Percentiles rank a stretch among this genome's conserved stretches.
Evolutionary conservation across 2,888 invertebrate species (phyloP).

Genomic region (Melanargia galathea): DNA sequence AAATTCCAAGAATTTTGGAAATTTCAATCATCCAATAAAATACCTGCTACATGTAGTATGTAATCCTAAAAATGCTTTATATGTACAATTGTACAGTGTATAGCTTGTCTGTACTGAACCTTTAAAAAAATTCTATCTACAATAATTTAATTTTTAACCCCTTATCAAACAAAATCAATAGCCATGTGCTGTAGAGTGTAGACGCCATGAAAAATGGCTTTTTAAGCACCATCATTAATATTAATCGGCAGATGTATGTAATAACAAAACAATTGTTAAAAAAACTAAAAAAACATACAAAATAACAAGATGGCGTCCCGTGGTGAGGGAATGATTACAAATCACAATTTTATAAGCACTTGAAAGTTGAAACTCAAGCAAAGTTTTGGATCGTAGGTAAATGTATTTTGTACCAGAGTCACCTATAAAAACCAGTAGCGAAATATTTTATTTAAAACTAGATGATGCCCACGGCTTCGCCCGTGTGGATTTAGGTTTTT

Average conservation of each 20-base stretch:
- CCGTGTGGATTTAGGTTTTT: no score
- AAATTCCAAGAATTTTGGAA: no score
- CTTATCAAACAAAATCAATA: constrained; percentile 28
- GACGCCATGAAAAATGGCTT: constrained; percentile 27
- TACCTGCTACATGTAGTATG: no score
- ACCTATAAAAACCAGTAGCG: no score
- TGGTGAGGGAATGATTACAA: constrained; percentile 9
- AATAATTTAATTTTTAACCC: constrained; percentile 22
- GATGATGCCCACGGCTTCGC: no score
- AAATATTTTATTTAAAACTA: no score
- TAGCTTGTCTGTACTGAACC: no score
- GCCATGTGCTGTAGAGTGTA: constrained; percentile 16
- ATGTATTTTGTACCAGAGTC: background rate
- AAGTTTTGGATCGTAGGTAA: background rate
- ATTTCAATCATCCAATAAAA: no score
- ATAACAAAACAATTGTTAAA: constrained; percentile 2
- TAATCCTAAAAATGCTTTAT: no score
- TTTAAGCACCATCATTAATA: constrained; percentile 34
- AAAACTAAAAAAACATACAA: background rate
- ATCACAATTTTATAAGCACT: constrained; percentile 4
- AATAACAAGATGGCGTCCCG: constrained; percentile 2
- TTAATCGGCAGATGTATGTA: constrained; percentile 28
- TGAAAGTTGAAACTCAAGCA: background rate
- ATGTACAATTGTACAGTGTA: no score
- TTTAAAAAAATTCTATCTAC: no score